Conservation (phyloP, 1,140 invertebrate species). For the Radopholus similis region DNA sequence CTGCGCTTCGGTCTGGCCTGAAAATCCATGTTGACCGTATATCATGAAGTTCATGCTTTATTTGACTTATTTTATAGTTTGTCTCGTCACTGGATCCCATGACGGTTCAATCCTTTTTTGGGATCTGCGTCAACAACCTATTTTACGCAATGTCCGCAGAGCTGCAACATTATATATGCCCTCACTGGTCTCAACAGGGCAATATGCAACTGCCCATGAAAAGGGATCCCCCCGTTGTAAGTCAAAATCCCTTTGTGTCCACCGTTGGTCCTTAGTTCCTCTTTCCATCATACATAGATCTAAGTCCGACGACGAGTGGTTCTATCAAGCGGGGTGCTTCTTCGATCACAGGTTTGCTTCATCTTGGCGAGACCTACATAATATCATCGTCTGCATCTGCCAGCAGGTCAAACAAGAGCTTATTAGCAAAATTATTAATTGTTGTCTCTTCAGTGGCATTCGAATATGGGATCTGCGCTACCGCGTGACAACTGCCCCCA, state of each 20-base stretch:
- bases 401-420: slow-evolving; percentile 2
- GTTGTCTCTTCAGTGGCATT: slow-evolving; percentile 29
- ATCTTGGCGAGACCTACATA: slow-evolving; percentile 26
- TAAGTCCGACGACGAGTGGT: too few relatives aligned
- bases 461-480: slow-evolving; percentile 34
- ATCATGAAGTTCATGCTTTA: background rate
- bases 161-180: too few relatives aligned
- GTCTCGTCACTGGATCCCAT: slow-evolving; percentile 28
- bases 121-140: slow-evolving; percentile 18
- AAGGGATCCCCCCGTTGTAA: background rate
- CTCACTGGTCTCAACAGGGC: background rate
- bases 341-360: background rate
- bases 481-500: slow-evolving; percentile 12
- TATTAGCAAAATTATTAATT: background rate
- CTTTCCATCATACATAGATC: slow-evolving; percentile 9
- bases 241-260: slow-evolving; percentile 1
- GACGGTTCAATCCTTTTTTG: slow-evolving; percentile 28
- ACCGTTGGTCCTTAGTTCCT: background rate
- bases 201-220: slow-evolving; percentile 3
- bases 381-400: slow-evolving; percentile 27
- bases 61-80: slow-evolving; percentile 13
- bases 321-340: too few relatives aligned
- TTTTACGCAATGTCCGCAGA: too few relatives aligned
- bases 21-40: slow-evolving; percentile 14
- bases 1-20: slow-evolving; percentile 11